phyloP scores from a whole-genome alignment of 1,140 invertebrate species.

The Asobara japonica region DNA sequence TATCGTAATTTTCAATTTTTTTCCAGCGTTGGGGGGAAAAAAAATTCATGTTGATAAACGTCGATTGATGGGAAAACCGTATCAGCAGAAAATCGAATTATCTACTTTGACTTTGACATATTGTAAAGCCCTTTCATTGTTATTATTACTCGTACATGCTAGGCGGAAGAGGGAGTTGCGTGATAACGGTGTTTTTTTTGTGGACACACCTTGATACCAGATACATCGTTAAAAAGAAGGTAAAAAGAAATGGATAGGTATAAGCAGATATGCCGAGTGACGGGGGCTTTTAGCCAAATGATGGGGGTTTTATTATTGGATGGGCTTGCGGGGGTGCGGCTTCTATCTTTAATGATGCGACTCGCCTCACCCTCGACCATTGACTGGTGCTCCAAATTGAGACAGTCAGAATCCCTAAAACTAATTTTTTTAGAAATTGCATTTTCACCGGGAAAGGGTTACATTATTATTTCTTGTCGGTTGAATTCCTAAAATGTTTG shows the following conservation, averaged over 20 bases:
- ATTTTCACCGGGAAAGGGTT: neutral
- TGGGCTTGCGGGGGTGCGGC: conserved; percentile 25
- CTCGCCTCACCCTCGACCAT: conserved; percentile 18
- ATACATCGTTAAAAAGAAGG: neutral
- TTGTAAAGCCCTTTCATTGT: neutral
- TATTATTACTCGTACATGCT: neutral
- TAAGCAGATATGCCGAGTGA: conserved; percentile 4
- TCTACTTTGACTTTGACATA: neutral
- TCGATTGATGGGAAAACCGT: neutral
- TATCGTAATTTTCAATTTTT: neutral
- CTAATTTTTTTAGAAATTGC: neutral
- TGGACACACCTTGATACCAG: conserved; percentile 14
- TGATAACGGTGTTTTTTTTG: neutral
- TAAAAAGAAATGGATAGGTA: conserved; percentile 22
- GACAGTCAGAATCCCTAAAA: neutral
- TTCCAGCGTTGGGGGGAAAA: neutral
- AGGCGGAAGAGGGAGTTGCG: neutral
- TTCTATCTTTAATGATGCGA: conserved; percentile 9
- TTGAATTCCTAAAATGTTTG: too few species aligned
- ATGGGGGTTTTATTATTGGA: conserved; percentile 33
- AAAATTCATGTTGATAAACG: neutral
- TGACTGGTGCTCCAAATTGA: neutral
- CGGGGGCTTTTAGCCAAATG: conserved; percentile 31
- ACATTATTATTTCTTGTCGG: too few species aligned
- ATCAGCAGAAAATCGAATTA: neutral